Base-by-base conservation (phyloP, 2,888 invertebrate genomes). In the Netelia inedita region DNA sequence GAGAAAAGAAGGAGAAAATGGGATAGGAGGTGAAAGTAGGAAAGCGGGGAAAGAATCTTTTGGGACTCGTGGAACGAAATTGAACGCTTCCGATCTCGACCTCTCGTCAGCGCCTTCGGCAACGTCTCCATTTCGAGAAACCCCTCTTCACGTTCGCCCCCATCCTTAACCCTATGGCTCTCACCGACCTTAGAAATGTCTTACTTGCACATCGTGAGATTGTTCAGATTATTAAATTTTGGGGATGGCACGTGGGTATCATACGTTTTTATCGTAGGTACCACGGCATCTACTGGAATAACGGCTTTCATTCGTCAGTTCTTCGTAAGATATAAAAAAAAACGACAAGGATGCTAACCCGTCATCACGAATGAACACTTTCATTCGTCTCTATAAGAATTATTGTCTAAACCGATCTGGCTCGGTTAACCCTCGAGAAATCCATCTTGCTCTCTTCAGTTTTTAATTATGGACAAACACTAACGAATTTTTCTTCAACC, bases 11-110 rank as follows among this genome's bases (percentile, higher is more conserved):
- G 57, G 59, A 80, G 72, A 76, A 61, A 28, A 23, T 65, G 65
- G 63, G 63, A 74, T 74, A 8, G 61, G 35, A 21, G 57, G 61
- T 28, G 63, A 73, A 72, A 68, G 68, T 63, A 63, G 21, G 80
- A 80, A 43, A 55, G 73, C 65, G 66, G 72, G 41, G 83, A 69
- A 65, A 82, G 80, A 79, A 86, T 87, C 89, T 90, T 89, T 82
- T 86, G 88, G 88, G 88, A 89, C 87, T 89, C 89, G 88, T 89
- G 88, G 81, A 89, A 86, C 87, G 87, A 89, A 90, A 90, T 90
- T 90, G 86, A 88, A 89, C 88, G 88, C 86, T 88, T 88, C 82
- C 88, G 87, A 86, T 82, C 79, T 74, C 82, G 75, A 79, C 83
- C 78, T 83, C 81, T 82, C 80, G 53, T 65, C 71, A 55, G 53